These are phyloP conservation scores for Rapana venosa DNA, from an alignment of 2,888 invertebrate species.

Conservation along the genomic window DNA sequence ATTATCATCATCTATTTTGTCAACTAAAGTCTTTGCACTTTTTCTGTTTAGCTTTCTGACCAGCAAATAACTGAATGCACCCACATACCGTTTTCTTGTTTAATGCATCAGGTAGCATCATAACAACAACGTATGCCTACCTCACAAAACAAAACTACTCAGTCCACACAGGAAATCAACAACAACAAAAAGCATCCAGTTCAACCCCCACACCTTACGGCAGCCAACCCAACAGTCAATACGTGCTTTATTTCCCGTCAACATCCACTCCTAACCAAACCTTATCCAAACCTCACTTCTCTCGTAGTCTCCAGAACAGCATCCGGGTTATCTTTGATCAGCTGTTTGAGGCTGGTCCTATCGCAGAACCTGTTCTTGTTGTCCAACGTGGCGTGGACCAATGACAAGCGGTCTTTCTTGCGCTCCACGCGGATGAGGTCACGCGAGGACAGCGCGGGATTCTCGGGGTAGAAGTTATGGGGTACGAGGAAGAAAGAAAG, in stretches of 20 bases:
- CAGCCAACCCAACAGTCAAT: background rate
- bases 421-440: slow-evolving; percentile 47
- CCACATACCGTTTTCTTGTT: no score
- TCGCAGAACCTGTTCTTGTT: background rate
- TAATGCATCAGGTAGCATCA: no score
- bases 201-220: background rate
- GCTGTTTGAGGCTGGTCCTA: background rate
- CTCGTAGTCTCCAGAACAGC: slow-evolving; percentile 23
- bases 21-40: no score
- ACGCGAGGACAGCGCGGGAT: slow-evolving; percentile 58
- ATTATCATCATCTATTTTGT: no score
- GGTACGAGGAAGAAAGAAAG: slow-evolving; percentile 58
- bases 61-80: no score
- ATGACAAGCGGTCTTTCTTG: background rate
- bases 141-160: background rate
- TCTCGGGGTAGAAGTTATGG: slow-evolving; percentile 62
- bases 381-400: background rate
- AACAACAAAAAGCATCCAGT: background rate
- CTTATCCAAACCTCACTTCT: background rate
- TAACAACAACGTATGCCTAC: no score
- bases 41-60: no score
- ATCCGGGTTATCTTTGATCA: slow-evolving; percentile 16
- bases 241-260: background rate
- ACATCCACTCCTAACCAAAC: background rate
- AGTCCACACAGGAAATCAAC: no score